These are phyloP conservation scores for Brachionus manjavacas DNA, from an alignment of 1,140 invertebrate species.

Conservation along the genomic window DNA sequence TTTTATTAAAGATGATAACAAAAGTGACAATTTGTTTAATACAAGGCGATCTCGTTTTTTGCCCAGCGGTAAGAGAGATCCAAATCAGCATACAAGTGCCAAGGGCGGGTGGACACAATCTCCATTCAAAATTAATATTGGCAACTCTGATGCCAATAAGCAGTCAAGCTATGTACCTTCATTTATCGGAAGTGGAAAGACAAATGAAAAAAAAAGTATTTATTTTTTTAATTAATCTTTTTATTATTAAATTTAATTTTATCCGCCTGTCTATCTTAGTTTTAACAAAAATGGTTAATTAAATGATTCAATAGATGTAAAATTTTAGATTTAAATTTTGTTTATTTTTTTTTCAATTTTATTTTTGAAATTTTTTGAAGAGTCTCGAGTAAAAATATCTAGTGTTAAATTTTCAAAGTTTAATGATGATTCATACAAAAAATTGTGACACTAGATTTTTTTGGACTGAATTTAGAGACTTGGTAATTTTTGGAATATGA, in stretches of 20 bases:
- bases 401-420: no score
- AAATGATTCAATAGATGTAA: background rate
- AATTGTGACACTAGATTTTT: background rate
- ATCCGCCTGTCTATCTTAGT: background rate
- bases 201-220: conserved; percentile 32
- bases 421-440: no score
- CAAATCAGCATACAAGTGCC: background rate
- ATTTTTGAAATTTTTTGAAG: background rate
- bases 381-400: background rate
- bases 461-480: background rate
- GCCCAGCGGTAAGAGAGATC: conserved; percentile 32
- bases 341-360: background rate
- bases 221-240: background rate
- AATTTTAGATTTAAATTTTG: background rate
- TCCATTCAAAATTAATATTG: conserved; percentile 25
- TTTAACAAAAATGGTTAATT: conserved; percentile 41
- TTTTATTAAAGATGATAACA: conserved; percentile 24
- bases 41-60: conserved; percentile 30
- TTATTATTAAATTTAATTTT: background rate
- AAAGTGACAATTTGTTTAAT: conserved; percentile 32
- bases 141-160: background rate
- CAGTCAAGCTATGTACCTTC: conserved; percentile 37
- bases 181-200: conserved; percentile 14
- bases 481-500: background rate
- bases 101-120: conserved; percentile 25